Evolutionary conservation across 2,797 vertebrate species (phyloP).

Genomic region (Platalea minor): DNA sequence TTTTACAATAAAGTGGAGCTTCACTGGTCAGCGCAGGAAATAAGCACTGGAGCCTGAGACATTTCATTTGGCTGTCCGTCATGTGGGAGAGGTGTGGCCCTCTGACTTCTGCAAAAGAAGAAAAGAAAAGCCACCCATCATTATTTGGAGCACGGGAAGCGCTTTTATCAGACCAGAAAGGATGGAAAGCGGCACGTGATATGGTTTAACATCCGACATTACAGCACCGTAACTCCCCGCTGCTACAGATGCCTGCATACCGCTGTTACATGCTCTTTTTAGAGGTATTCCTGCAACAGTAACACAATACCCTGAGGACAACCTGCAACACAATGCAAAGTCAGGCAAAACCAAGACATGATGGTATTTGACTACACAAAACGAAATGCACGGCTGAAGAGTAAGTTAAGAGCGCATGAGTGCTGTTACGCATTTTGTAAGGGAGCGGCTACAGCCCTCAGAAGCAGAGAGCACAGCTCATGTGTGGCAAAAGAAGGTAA

Average conservation of each 20-base stretch:
- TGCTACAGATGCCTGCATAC: background rate
- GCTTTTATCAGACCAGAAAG: background rate
- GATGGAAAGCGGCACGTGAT: fast-evolving
- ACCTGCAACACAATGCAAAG: background rate
- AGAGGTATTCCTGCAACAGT: background rate
- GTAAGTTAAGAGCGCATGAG: fast-evolving
- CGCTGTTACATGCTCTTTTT: fast-evolving
- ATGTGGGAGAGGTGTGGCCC: constrained; percentile 79
- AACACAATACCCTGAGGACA: background rate
- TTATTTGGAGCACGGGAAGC: background rate
- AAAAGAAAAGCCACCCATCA: constrained; percentile 45
- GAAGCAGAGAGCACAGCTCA: background rate
- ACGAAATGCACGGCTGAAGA: background rate
- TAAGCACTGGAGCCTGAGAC: constrained; percentile 91
- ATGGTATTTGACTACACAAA: background rate
- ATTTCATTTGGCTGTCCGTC: constrained; percentile 96
- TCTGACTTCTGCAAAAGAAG: constrained; percentile 88
- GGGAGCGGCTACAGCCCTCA: background rate
- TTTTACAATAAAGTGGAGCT: constrained; percentile 79
- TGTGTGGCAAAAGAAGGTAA: background rate
- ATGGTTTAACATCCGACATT: fast-evolving
- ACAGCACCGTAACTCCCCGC: fast-evolving
- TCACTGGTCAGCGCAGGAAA: constrained; percentile 99
- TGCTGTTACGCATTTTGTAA: background rate
- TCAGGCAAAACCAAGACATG: background rate